Percentiles rank a stretch among this genome's conserved stretches.
Conservation (phyloP, 2,888 invertebrate genomes). For the Pyrrhia umbra region DNA sequence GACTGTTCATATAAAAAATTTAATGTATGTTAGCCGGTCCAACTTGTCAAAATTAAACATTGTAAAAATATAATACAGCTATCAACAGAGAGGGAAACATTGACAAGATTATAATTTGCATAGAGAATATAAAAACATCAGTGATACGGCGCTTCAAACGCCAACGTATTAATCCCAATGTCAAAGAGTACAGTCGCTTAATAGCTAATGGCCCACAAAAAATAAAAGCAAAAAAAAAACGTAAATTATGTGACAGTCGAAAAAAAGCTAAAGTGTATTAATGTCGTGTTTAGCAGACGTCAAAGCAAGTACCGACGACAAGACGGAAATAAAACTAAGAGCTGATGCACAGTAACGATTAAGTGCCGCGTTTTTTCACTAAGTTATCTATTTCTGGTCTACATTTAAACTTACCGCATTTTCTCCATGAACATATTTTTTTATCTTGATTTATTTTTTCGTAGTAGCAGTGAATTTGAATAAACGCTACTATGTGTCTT, state of each 20-base stretch:
- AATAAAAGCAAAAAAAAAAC: conserved; percentile 74
- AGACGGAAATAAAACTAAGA: conserved; percentile 82
- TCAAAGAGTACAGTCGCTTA: conserved; percentile 82
- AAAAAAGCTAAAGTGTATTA: conserved; percentile 87
- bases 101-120: conserved; percentile 50
- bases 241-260: conserved; percentile 88
- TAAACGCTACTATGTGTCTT: conserved; percentile 36
- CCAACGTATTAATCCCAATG: conserved; percentile 83
- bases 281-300: conserved; percentile 89
- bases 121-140: conserved; percentile 62
- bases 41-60: conserved; percentile 59
- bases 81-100: conserved; percentile 25
- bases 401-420: conserved; percentile 42
- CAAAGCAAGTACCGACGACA: conserved; percentile 82
- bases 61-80: conserved; percentile 51
- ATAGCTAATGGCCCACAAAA: conserved; percentile 88
- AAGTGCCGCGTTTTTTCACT: conserved; percentile 55
- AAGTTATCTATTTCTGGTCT: conserved; percentile 22
- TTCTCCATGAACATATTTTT: conserved; percentile 27
- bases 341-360: conserved; percentile 70
- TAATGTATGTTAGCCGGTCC: background rate
- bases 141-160: conserved; percentile 71
- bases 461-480: conserved; percentile 17
- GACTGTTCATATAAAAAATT: background rate
- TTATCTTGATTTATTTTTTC: conserved; percentile 24